Percentiles rank a stretch among this genome's conserved stretches.
These are phyloP conservation scores for Fragum whitleyi DNA, from an alignment of 2,888 invertebrate species.

Conservation along the genomic window DNA sequence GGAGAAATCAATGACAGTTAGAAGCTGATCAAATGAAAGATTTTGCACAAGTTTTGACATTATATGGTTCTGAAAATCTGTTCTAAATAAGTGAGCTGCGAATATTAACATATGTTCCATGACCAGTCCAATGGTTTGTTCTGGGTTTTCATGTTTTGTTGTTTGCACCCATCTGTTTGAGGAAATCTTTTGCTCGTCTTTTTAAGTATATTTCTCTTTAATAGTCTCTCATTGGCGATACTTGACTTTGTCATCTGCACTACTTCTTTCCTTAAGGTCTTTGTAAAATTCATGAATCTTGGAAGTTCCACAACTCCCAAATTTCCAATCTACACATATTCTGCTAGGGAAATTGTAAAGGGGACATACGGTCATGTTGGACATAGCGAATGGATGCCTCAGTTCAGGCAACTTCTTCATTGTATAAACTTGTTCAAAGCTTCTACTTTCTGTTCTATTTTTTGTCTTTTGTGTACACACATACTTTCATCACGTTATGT, in stretches of 20 bases:
- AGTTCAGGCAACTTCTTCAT: neutral
- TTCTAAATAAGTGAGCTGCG: neutral
- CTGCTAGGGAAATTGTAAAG: constrained; percentile 21
- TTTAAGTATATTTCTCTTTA: constrained; percentile 17
- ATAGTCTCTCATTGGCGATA: constrained; percentile 36
- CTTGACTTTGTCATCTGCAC: constrained; percentile 7
- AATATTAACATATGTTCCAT: neutral
- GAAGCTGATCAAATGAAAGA: neutral
- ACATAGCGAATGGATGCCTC: neutral
- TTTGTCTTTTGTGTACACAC: constrained; percentile 43
- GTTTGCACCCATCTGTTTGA: constrained; percentile 32
- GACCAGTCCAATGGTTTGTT: constrained; percentile 12
- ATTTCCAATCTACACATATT: constrained; percentile 32
- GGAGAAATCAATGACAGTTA: neutral
- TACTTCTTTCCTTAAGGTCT: neutral
- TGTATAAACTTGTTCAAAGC: constrained; percentile 36
- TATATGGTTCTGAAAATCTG: neutral
- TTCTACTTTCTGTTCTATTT: constrained; percentile 35
- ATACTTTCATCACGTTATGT: constrained; percentile 37
- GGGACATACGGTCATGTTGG: constrained; percentile 36
- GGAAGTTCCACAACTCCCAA: constrained; percentile 15
- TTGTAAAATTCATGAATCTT: constrained; percentile 7
- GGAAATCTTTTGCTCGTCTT: neutral
- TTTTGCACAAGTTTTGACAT: neutral
- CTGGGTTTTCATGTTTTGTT: neutral